Percentiles rank a stretch among this genome's conserved stretches.
Evolutionary conservation across 2,888 invertebrate species (phyloP).

Genomic region (Lepetodrilus schrolli): DNA sequence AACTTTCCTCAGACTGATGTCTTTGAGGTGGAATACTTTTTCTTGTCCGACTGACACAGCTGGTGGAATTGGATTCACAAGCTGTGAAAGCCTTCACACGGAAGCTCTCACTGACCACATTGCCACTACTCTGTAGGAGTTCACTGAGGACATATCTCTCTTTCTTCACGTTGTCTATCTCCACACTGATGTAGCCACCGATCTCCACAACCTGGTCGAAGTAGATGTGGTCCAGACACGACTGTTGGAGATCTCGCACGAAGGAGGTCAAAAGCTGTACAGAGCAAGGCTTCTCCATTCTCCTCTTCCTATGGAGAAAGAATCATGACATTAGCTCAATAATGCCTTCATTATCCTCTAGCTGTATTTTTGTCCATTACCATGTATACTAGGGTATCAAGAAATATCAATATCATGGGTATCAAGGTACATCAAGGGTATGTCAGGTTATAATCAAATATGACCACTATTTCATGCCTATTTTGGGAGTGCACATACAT

Average conservation of each 20-base stretch:
- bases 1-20: background rate
- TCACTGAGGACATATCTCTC: conserved; percentile 15
- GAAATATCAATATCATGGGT: too few relatives aligned
- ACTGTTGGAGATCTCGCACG: background rate
- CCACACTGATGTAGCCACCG: background rate
- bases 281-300: background rate
- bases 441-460: too few relatives aligned
- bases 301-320: background rate
- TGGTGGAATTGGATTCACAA: background rate
- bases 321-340: too few relatives aligned
- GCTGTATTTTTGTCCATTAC: too few relatives aligned
- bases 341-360: too few relatives aligned
- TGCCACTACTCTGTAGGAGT: conserved; percentile 1
- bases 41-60: too few relatives aligned
- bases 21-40: background rate
- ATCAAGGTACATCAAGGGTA: too few relatives aligned
- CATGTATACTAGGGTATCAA: too few relatives aligned
- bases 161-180: conserved; percentile 4
- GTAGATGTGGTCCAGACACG: background rate
- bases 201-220: conserved; percentile 5
- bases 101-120: conserved; percentile 10
- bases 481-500: too few relatives aligned
- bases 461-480: too few relatives aligned
- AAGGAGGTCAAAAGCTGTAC: background rate
- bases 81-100: background rate